Evolutionary conservation across 1,140 invertebrate species (phyloP).

Genomic region (Eulimnadia texana): DNA sequence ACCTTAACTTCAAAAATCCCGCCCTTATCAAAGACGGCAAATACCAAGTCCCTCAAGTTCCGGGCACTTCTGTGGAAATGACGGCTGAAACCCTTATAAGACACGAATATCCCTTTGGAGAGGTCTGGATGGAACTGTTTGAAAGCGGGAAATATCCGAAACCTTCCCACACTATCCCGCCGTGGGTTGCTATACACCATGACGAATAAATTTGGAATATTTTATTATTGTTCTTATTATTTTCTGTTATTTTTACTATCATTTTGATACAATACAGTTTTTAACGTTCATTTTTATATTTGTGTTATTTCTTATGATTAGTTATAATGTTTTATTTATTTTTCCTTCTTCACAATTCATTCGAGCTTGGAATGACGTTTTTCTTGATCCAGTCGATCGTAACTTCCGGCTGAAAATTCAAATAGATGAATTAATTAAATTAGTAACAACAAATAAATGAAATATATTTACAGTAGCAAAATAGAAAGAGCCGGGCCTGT

Average conservation of each 20-base stretch:
- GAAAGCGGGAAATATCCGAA: background rate
- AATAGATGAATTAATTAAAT: background rate
- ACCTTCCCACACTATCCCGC: background rate
- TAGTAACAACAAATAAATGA: background rate
- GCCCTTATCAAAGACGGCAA: slow-evolving; percentile 46
- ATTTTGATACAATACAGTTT: too few species aligned
- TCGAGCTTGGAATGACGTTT: background rate
- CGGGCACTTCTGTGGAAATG: background rate
- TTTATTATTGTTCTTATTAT: too few species aligned
- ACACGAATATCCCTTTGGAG: background rate
- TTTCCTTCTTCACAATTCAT: too few species aligned
- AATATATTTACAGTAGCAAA: background rate
- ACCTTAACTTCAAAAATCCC: slow-evolving; percentile 68
- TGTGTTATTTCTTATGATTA: too few species aligned
- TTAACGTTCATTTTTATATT: too few species aligned
- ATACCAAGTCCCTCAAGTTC: slow-evolving; percentile 46
- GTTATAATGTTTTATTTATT: too few species aligned
- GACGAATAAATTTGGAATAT: background rate
- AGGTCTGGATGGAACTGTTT: background rate
- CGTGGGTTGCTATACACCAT: background rate
- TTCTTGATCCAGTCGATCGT: slow-evolving; percentile 9
- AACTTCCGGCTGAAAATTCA: background rate
- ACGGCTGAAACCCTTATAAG: background rate
- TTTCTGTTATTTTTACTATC: too few species aligned
- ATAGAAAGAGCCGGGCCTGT: background rate